Evolutionary conservation across 1,140 invertebrate genomes (phyloP).

Genomic region (Bombus balteatus): DNA sequence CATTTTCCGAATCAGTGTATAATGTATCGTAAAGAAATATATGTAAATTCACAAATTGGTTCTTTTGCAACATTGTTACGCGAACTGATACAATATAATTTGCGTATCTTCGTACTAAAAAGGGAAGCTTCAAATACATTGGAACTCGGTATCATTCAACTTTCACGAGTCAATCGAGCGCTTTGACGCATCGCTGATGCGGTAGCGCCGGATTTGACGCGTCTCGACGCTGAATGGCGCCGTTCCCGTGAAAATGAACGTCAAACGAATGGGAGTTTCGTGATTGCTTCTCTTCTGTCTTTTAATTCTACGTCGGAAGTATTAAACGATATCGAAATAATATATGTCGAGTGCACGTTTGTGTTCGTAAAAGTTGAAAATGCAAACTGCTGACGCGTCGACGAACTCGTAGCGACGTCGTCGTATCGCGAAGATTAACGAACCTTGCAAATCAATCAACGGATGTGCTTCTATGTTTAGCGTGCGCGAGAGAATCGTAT

Average conservation of each 20-base stretch:
- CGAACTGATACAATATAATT: too few species aligned
- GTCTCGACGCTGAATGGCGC: background rate
- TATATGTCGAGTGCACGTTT: constrained; percentile 1
- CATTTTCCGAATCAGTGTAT: too few species aligned
- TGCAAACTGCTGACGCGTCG: constrained; percentile 14
- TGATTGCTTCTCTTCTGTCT: background rate
- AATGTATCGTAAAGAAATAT: too few species aligned
- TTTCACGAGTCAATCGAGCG: background rate
- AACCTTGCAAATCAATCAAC: background rate
- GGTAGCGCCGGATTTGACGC: background rate
- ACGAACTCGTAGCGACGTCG: constrained; percentile 14
- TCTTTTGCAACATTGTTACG: too few species aligned
- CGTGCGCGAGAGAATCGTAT: background rate
- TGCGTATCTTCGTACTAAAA: background rate
- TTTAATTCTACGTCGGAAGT: background rate
- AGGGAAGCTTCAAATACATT: background rate
- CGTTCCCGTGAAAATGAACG: background rate
- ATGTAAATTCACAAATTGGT: too few species aligned
- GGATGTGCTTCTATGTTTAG: background rate
- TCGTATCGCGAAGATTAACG: constrained; percentile 19
- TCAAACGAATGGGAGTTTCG: background rate
- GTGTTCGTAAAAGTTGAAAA: background rate
- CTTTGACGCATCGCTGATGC: background rate
- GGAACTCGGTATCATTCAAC: background rate
- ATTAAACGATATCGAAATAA: constrained; percentile 23